phyloP scores from a whole-genome alignment of 2,888 invertebrate species.

The Lepidocyrtinus sp. region DNA sequence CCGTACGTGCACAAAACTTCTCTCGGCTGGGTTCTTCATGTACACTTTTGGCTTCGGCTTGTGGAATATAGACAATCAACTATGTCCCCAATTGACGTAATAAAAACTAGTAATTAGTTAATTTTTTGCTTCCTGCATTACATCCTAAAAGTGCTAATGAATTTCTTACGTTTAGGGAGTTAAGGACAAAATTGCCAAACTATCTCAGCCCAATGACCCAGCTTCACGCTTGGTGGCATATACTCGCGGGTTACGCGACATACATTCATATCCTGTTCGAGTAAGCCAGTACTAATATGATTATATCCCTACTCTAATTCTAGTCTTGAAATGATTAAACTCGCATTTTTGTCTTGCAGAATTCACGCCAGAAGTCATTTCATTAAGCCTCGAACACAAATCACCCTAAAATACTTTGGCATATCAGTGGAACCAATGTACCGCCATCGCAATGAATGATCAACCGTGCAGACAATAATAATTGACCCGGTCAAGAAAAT shows the following conservation, averaged over 20 bases:
- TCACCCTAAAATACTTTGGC: conserved; percentile 61
- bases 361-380: conserved; percentile 69
- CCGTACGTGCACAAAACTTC: conserved; percentile 64
- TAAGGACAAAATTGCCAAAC: conserved; percentile 68
- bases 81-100: conserved; percentile 72
- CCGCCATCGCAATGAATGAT: conserved; percentile 59
- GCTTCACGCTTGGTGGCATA: conserved; percentile 74
- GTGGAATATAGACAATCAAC: conserved; percentile 73
- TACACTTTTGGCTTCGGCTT: conserved; percentile 73
- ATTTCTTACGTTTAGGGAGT: conserved; percentile 55
- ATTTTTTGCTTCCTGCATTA: not conserved
- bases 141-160: conserved; percentile 9
- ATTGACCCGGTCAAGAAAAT: too few relatives aligned
- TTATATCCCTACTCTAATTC: too few relatives aligned
- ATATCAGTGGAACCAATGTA: conserved; percentile 62
- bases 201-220: conserved; percentile 72
- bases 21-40: conserved; percentile 69
- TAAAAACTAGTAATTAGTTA: too few relatives aligned
- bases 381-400: conserved; percentile 64
- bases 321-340: too few relatives aligned
- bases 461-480: conserved; percentile 27
- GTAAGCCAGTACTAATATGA: conserved; percentile 52
- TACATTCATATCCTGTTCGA: conserved; percentile 72
- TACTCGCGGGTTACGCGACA: conserved; percentile 73
- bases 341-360: too few relatives aligned